Evolutionary conservation across 2,888 invertebrate genomes (phyloP).

Genomic region (Lingula anatina): DNA sequence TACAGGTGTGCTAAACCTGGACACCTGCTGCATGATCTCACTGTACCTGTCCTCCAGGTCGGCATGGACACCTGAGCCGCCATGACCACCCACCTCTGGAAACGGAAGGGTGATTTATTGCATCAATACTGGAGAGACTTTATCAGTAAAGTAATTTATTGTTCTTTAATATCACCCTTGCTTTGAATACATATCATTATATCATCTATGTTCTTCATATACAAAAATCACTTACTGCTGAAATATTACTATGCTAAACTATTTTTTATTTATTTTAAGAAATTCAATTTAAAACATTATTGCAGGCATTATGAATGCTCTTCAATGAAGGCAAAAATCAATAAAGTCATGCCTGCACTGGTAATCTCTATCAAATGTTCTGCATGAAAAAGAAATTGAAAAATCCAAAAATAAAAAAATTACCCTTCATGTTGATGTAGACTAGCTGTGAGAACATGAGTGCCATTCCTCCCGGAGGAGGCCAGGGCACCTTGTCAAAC

Average conservation of each 20-base stretch:
- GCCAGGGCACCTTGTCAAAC: constrained; percentile 52
- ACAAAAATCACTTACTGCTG: not conserved
- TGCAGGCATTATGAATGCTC: no score
- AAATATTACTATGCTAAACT: not conserved
- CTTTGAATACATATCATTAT: not conserved
- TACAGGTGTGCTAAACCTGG: constrained; percentile 31
- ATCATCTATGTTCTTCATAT: not conserved
- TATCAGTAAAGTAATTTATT: not conserved
- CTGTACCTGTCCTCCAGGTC: constrained; percentile 45
- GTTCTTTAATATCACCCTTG: not conserved
- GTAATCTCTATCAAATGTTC: no score
- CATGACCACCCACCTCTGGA: constrained; percentile 51
- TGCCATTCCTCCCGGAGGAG: constrained; percentile 54
- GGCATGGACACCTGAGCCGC: constrained; percentile 48
- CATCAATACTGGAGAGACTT: no score
- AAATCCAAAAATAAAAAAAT: not conserved
- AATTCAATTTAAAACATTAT: not conserved
- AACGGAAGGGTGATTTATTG: no score
- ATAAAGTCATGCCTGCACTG: not conserved
- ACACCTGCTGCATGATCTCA: constrained; percentile 43
- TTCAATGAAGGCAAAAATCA: no score
- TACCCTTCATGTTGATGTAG: constrained; percentile 54
- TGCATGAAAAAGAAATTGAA: no score
- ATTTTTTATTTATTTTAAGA: not conserved
- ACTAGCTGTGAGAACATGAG: constrained; percentile 52